These are phyloP conservation scores for Machimus rusticus DNA, from an alignment of 2,888 invertebrate species.

Conservation along the genomic window DNA sequence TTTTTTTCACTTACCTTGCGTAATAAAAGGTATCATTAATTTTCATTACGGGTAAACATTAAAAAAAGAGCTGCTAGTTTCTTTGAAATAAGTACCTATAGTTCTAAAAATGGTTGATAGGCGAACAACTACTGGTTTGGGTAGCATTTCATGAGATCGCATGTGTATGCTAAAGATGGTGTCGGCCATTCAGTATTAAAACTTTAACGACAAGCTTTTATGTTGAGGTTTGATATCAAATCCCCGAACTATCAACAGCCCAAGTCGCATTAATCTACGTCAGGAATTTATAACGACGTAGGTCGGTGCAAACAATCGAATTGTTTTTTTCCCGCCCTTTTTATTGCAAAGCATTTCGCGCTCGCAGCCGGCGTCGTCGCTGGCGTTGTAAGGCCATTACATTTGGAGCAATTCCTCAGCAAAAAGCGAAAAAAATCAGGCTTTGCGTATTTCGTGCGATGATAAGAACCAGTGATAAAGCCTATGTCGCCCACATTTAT, in stretches of 20 bases:
- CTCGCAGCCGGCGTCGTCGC: background rate
- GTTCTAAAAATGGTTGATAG: no score
- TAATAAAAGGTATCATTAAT: no score
- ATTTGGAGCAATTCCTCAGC: background rate
- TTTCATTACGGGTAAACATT: no score
- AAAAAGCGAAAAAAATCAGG: background rate
- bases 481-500: background rate
- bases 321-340: background rate
- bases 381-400: background rate
- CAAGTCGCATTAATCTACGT: background rate
- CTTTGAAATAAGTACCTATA: no score
- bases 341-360: background rate
- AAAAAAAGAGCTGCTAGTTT: no score
- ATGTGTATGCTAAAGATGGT: background rate
- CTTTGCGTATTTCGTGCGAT: background rate
- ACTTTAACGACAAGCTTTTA: background rate
- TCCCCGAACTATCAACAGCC: background rate
- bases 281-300: background rate
- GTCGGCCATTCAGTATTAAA: background rate
- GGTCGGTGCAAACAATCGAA: background rate
- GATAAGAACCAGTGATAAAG: background rate
- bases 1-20: no score
- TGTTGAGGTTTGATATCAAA: background rate
- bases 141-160: no score
- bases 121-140: no score